Evolutionary conservation across 2,113 vertebrate species (phyloP).

Genomic region (Coptodon bakossiorum): DNA sequence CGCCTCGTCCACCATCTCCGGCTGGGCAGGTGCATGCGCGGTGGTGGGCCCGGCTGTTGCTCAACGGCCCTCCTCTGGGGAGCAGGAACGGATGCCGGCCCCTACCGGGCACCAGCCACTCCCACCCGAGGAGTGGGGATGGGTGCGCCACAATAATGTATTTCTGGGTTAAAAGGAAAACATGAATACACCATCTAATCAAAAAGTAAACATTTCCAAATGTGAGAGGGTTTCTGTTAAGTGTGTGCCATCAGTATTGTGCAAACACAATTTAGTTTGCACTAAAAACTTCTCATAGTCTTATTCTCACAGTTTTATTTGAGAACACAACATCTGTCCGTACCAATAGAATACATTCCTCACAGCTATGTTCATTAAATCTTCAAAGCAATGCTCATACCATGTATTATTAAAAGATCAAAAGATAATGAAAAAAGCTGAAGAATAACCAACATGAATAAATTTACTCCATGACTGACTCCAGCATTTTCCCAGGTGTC

Average conservation of each 20-base stretch:
- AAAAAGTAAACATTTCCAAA: background rate
- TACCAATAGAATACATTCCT: background rate
- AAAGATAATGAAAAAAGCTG: background rate
- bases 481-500: slow-evolving; percentile 4
- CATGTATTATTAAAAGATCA: background rate
- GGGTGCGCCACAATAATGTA: background rate
- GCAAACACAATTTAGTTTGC: background rate
- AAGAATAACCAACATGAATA: background rate
- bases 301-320: background rate
- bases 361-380: background rate
- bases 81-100: background rate
- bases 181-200: background rate
- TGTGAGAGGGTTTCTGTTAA: background rate
- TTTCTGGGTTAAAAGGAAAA: background rate
- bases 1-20: background rate
- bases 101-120: background rate
- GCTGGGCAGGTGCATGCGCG: background rate
- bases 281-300: background rate
- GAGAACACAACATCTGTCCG: background rate
- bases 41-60: background rate
- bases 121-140: background rate
- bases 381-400: background rate
- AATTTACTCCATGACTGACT: background rate
- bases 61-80: background rate
- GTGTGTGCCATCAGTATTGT: background rate